Base-by-base conservation (phyloP, 2,797 vertebrate species). In the Buphagus erythrorhynchus region DNA sequence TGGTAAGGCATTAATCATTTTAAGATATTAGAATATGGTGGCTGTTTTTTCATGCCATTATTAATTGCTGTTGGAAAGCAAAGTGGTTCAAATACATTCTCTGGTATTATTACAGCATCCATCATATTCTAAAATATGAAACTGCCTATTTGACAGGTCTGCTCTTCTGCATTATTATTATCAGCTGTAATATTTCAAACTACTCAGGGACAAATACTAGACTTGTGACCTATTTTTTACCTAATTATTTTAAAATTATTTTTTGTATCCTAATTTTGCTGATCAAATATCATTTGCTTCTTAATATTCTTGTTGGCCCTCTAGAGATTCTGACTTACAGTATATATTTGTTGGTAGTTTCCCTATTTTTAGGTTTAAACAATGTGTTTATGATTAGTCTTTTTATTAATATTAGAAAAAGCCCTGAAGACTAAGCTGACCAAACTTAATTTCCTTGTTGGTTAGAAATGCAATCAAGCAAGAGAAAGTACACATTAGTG, bases 11-110 rank as follows among this genome's bases (percentile, higher is more conserved):
- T 76, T 79, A 71, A 65, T 89, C 77, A 73, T 87, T 91, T 85
- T 61, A 83, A 83, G n/a, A 40, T 57, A 65, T 22, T 42, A 71
- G 49, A 88, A 67, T 54, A 63, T 21, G 52, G 40, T 43, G 26
- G 5, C 58, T 91, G 43, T 4, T 85, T 83, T 88, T 81, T 81
- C 42, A 46, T 46, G 40, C 11, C 35, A 35, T 86, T 92, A 81
- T 86, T 78, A 88, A 78, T 84, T 90, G 73, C 66, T 81, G 17
- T 74, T 95, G 67, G 48, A 91, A 91, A 85, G 66, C 16, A 77
- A 85, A 92, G 67, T 42, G 65, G 9, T 85, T 95, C 75, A 74
- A 71, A 80, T 38, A 58, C 11, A 45, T 77, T 77, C 29, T 87
- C 86, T 87, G 55, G 31, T 67, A 45, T 89, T 94, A 82, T 76